phyloP scores from a whole-genome alignment of 1,140 invertebrate species.

The Eupristina koningsbergeri region DNA sequence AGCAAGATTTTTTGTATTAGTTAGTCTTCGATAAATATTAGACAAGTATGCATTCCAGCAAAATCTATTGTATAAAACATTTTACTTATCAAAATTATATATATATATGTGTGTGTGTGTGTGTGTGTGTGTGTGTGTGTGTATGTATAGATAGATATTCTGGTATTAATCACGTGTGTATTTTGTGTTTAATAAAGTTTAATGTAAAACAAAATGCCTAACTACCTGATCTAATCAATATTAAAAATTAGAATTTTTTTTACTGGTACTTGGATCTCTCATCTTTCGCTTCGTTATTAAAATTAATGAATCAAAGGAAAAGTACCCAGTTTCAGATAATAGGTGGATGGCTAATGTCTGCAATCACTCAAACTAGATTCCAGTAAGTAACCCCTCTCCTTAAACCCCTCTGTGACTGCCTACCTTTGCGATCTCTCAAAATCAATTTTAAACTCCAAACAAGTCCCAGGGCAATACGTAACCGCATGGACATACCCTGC shows the following conservation, averaged over 20 bases:
- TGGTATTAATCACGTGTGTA: too few relatives aligned
- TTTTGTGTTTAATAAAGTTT: too few relatives aligned
- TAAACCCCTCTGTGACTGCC: not conserved
- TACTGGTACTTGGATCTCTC: not conserved
- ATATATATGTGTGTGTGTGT: too few relatives aligned
- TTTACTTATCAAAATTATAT: too few relatives aligned
- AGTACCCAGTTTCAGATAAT: not conserved
- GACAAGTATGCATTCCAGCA: too few relatives aligned
- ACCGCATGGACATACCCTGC: not conserved
- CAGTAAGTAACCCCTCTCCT: not conserved
- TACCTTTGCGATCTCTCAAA: constrained; percentile 13
- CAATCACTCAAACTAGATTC: constrained; percentile 31
- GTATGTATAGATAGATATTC: too few relatives aligned
- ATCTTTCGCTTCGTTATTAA: not conserved
- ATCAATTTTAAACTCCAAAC: constrained; percentile 39
- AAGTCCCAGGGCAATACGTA: not conserved
- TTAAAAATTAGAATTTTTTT: not conserved
- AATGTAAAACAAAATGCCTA: too few relatives aligned
- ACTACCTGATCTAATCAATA: too few relatives aligned
- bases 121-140: too few relatives aligned
- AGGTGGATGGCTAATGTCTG: not conserved
- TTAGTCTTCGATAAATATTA: too few relatives aligned
- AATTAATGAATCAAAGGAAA: not conserved
- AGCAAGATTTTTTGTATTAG: too few relatives aligned
- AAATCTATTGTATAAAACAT: too few relatives aligned